A percentile compares a stretch with the other conserved stretches of the same genome.
Evolutionary conservation across 2,113 vertebrate species (phyloP).

Genomic region (Synodontis membranacea): DNA sequence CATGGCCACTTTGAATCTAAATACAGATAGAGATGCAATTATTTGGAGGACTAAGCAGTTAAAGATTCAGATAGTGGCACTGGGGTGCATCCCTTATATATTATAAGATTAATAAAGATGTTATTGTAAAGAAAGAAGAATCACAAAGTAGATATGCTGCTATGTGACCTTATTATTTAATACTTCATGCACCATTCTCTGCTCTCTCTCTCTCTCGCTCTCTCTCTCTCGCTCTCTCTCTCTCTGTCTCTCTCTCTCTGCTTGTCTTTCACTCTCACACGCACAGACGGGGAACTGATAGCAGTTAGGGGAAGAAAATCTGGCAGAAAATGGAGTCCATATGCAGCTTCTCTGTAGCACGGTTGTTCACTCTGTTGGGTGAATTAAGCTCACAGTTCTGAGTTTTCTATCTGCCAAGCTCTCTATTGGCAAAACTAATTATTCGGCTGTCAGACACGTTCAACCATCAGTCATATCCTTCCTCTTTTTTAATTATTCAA

Average conservation of each 20-base stretch:
- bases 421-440: slow-evolving; percentile 53
- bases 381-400: slow-evolving; percentile 62
- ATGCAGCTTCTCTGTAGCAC: slow-evolving; percentile 59
- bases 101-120: neutral
- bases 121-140: neutral
- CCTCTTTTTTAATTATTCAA: neutral
- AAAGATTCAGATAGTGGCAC: neutral
- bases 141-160: neutral
- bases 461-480: slow-evolving; percentile 4
- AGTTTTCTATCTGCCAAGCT: slow-evolving; percentile 59
- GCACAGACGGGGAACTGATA: slow-evolving; percentile 17
- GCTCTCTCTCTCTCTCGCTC: neutral
- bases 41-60: neutral
- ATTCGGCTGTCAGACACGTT: slow-evolving; percentile 29
- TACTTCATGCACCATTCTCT: neutral
- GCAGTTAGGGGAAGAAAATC: slow-evolving; percentile 46
- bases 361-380: slow-evolving; percentile 62
- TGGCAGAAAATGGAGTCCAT: slow-evolving; percentile 64
- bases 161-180: slow-evolving; percentile 5
- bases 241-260: neutral
- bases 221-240: neutral
- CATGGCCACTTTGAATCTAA: neutral
- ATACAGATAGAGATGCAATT: neutral
- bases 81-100: neutral
- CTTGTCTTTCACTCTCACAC: neutral